A percentile compares a stretch with the other conserved stretches of the same genome.
Conservation (phyloP, 2,113 vertebrate species). For the Hippocampus barbouri region DNA sequence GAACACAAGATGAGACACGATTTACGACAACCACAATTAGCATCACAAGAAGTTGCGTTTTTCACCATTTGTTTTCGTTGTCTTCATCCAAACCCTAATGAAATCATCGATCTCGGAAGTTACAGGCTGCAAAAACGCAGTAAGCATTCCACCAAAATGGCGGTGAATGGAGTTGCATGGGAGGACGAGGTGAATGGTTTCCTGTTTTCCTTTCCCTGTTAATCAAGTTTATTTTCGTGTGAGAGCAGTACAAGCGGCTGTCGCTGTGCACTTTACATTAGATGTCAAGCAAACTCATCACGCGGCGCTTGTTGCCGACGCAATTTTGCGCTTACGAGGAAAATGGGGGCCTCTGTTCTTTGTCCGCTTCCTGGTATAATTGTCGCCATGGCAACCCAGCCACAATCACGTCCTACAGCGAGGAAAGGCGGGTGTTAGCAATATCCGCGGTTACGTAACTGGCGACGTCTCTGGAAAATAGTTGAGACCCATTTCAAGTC, state of each 20-base stretch:
- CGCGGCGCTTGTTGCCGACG: neutral
- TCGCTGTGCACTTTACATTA: slow-evolving; percentile 1
- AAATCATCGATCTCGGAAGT: too few species aligned
- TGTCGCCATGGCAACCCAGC: slow-evolving; percentile 1
- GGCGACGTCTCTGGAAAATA: neutral
- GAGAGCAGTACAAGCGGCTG: neutral
- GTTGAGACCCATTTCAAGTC: neutral
- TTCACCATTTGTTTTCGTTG: too few species aligned
- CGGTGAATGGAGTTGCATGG: neutral
- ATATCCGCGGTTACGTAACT: neutral
- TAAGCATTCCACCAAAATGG: neutral
- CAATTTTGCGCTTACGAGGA: neutral
- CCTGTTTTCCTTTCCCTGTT: neutral
- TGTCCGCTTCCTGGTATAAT: slow-evolving; percentile 9
- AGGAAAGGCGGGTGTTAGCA: slow-evolving; percentile 5
- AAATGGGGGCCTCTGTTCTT: slow-evolving; percentile 6
- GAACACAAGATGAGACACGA: too few species aligned
- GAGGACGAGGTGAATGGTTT: neutral
- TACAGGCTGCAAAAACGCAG: neutral
- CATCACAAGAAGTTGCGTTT: too few species aligned
- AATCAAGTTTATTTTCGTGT: slow-evolving; percentile 1
- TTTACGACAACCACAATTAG: too few species aligned
- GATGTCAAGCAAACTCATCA: neutral
- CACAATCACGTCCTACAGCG: slow-evolving; percentile 1
- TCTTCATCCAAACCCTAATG: too few species aligned